Conservation (phyloP, 2,113 vertebrate genomes). For the Cepphus grylle region DNA sequence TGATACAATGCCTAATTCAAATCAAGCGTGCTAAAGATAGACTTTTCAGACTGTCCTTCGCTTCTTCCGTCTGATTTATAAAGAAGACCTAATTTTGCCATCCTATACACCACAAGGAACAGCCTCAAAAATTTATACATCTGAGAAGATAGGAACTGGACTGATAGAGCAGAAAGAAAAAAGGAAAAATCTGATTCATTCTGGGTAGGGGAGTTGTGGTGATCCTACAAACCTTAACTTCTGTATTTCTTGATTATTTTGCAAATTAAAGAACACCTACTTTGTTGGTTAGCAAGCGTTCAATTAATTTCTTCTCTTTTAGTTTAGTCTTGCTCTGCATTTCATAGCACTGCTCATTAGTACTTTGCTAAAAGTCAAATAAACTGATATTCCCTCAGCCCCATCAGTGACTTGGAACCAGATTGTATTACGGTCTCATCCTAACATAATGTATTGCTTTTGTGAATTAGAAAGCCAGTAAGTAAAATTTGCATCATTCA, state of each 20-base stretch:
- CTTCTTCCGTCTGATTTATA: not conserved
- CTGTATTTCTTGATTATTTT: not conserved
- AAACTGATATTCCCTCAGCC: not conserved
- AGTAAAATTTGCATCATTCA: not conserved
- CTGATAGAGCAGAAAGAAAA: not conserved
- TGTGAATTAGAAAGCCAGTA: not conserved
- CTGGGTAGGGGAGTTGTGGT: not conserved
- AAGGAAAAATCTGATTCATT: not conserved
- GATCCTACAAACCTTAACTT: not conserved
- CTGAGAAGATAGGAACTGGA: not conserved
- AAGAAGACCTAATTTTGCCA: not conserved
- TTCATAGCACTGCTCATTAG: not conserved
- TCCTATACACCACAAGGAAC: not conserved
- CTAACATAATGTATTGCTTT: not conserved
- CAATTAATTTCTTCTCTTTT: not conserved
- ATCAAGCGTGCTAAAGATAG: not conserved
- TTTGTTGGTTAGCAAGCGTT: not conserved
- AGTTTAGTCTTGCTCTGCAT: not conserved
- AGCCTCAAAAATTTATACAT: not conserved
- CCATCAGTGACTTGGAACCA: not conserved
- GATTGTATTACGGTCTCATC: not conserved
- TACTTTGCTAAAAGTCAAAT: not conserved
- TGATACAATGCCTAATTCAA: not conserved
- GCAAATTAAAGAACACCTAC: not conserved
- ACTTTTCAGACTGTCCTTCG: not conserved